A percentile compares a stretch with the other conserved stretches of the same genome.
phyloP scores from a whole-genome alignment of 1,140 invertebrate species.

The Drosophila lini region DNA sequence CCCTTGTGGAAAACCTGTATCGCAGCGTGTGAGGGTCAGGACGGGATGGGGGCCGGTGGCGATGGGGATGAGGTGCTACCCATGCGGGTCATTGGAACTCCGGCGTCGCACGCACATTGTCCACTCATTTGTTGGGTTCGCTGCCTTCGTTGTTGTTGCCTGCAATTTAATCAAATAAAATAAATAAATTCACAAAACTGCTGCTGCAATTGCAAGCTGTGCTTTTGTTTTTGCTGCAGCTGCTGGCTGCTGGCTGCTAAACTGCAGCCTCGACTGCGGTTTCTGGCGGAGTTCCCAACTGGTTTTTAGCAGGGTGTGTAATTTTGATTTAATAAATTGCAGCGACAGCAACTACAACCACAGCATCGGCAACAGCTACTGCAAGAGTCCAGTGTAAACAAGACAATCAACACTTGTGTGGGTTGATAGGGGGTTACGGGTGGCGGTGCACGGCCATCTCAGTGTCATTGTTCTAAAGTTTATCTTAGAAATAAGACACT shows the following conservation, averaged over 20 bases:
- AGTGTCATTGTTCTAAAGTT: slow-evolving; percentile 73
- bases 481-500: slow-evolving; percentile 72
- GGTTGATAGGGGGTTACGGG: slow-evolving; percentile 17
- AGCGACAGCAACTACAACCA: slow-evolving; percentile 20
- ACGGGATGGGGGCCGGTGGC: background rate
- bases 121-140: slow-evolving; percentile 42
- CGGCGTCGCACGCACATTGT: slow-evolving; percentile 76
- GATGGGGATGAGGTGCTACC: slow-evolving; percentile 11
- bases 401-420: slow-evolving; percentile 71
- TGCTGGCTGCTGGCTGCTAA: slow-evolving; percentile 17
- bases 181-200: slow-evolving; percentile 56
- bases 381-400: slow-evolving; percentile 64
- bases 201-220: slow-evolving; percentile 47
- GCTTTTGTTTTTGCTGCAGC: slow-evolving; percentile 47
- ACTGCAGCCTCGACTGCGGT: background rate
- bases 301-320: slow-evolving; percentile 59
- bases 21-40: background rate
- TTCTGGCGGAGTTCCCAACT: slow-evolving; percentile 49
- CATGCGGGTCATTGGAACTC: slow-evolving; percentile 81
- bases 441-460: slow-evolving; percentile 27
- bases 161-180: slow-evolving; percentile 76
- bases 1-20: slow-evolving; percentile 43
- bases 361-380: slow-evolving; percentile 33
- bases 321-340: slow-evolving; percentile 79
- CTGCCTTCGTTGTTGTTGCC: slow-evolving; percentile 29